phyloP scores from a whole-genome alignment of 2,888 invertebrate species.

The Erynnis tages region DNA sequence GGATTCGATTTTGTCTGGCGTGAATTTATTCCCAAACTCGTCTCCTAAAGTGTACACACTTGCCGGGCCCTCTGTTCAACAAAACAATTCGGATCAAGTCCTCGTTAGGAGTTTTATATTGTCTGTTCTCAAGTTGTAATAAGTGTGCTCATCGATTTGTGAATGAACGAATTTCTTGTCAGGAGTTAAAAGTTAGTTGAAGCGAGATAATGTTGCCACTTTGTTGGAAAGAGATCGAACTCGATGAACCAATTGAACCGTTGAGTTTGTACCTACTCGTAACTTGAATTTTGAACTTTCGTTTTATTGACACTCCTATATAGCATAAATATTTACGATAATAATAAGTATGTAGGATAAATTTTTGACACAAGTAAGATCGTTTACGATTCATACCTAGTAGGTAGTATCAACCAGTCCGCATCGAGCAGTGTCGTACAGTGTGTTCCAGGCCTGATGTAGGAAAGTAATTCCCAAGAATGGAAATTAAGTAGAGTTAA shows the following conservation, averaged over 20 bases:
- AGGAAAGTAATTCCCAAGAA: too few species aligned
- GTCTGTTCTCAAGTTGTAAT: slow-evolving; percentile 27
- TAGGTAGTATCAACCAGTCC: too few species aligned
- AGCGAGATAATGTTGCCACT: slow-evolving; percentile 19
- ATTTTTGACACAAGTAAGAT: too few species aligned
- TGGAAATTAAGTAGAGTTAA: too few species aligned
- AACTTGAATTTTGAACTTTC: slow-evolving; percentile 4
- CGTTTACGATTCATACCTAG: too few species aligned
- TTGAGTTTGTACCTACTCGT: slow-evolving; percentile 11
- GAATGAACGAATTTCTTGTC: slow-evolving; percentile 29
- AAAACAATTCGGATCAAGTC: slow-evolving; percentile 24
- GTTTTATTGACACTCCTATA: too few species aligned
- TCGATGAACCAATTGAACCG: neutral
- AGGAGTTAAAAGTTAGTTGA: slow-evolving; percentile 24
- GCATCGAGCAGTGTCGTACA: too few species aligned
- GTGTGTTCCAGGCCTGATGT: too few species aligned
- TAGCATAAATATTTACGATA: too few species aligned
- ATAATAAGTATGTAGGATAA: too few species aligned
- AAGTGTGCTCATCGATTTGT: slow-evolving; percentile 27
- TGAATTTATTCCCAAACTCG: slow-evolving; percentile 8
- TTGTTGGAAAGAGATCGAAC: slow-evolving; percentile 5
- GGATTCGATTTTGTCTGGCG: neutral
- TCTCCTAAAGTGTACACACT: slow-evolving; percentile 1
- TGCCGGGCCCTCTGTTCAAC: neutral
- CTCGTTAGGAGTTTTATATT: slow-evolving; percentile 33